phyloP scores from a whole-genome alignment of 2,888 invertebrate genomes.

The Drosophila ochracea region DNA sequence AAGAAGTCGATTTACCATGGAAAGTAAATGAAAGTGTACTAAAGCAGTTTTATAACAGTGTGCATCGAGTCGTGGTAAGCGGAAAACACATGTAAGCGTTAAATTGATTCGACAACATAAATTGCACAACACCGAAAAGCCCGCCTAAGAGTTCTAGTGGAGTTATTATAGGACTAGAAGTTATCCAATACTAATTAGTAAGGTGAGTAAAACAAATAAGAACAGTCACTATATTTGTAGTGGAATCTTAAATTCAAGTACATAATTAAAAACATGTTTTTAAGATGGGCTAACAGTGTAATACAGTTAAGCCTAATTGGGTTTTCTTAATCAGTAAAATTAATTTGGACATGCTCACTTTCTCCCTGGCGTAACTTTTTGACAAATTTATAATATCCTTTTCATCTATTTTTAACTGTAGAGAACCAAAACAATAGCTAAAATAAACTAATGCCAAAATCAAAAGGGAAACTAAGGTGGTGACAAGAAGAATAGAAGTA shows the following conservation, averaged over 20 bases:
- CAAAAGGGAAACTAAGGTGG: conserved; percentile 21
- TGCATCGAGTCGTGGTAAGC: conserved; percentile 50
- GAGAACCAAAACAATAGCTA: conserved; percentile 6
- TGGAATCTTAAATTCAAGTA: neutral
- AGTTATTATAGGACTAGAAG: neutral
- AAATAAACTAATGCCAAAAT: conserved; percentile 20
- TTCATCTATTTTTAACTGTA: neutral
- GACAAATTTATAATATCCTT: neutral
- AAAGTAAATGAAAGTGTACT: conserved; percentile 25
- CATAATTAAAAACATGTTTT: neutral
- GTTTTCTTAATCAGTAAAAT: neutral
- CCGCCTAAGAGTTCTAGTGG: neutral
- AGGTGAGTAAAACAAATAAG: neutral
- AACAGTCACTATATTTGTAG: neutral
- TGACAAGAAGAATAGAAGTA: conserved; percentile 28
- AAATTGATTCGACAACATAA: conserved; percentile 56
- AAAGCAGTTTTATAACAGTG: conserved; percentile 19
- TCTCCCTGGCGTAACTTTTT: neutral
- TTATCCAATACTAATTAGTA: neutral
- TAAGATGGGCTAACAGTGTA: neutral
- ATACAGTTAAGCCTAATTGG: neutral
- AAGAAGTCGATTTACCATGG: neutral
- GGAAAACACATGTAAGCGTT: conserved; percentile 66
- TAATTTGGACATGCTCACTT: neutral
- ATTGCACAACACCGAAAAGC: conserved; percentile 31